Base-by-base conservation (phyloP, 2,888 invertebrate species). In the Melanchra persicariae region DNA sequence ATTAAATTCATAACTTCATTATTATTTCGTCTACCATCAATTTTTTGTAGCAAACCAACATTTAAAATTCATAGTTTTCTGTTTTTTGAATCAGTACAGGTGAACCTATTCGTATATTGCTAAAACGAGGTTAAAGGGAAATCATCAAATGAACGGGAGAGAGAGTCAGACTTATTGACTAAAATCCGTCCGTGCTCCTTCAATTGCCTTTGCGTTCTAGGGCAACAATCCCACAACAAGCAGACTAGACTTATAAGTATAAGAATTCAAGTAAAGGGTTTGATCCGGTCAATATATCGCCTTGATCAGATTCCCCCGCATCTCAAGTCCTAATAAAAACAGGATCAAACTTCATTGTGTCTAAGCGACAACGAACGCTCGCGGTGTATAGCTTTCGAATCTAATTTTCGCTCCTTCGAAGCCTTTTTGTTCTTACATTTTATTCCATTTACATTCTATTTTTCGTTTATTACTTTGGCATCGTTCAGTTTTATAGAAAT, bases 341-440 rank as follows among this genome's bases (percentile, higher is more conserved):
- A 85, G 85, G 88, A 90, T 89, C 90, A 90, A 91, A 92, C 90
- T 91, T 91, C 89, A 88, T 93, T 92, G 90, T 82, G 85, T 86
- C 86, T 87, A 86, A 84, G 87, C 88, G 89, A 83, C 85, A 82
- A 83, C 81, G 85, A 88, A 83, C 88, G 89, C 88, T 87, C 86
- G 88, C 87, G 87, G 88, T 89, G 87, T 90, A 92, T 92, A 90
- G 90, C 89, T 88, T 91, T 90, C 81, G 83, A 90, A 93, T 93
- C 90, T 88, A 93, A 93, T 93, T 92, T 91, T 89, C 89, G 86
- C 84, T 84, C 76, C 83, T 74, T 70, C 78, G 70, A 79, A 83
- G 78, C 78, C 74, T 80, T 85, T 86, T 86, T 80, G 71, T 81
- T 85, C 79, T 81, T 80, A 67, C 55, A 79, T 86, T 80, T 79